Evolutionary conservation across 2,113 vertebrate genomes (phyloP), one percentile per base, ranked within the genome.

Genomic region (Orthonyx spaldingii): DNA sequence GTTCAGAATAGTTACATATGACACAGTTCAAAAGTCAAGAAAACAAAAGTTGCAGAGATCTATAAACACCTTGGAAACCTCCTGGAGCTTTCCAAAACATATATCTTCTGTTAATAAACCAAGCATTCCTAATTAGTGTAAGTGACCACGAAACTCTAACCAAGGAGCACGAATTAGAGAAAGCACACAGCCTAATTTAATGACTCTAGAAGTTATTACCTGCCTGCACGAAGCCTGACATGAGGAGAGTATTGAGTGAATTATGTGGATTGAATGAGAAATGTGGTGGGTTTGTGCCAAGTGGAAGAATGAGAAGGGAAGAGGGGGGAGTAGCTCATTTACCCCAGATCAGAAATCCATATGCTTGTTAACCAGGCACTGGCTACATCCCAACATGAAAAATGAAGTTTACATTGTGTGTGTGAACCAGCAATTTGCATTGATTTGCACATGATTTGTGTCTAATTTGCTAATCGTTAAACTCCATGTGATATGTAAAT

Each of bases 361-460:
- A 93, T 81, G 79, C 94, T 92, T 96, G 90, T 90, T 97, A 97
- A 84, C 76, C 71, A 84, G 79, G 74, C 78, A 49, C 53, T 92
- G 96, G 95, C 86, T 93, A 64, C 59, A 35, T 90, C 89, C 87
- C 95, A 96, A 94, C 70, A 52, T 80, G 92, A 94, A 90, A 97
- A 97, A 96, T 92, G 78, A 94, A 93, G 91, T 95, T 96, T 97
- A 94, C 56, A 19, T 95, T 85, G 75, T 91, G 83, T 89, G 70
- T 92, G 91, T 79, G 89, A 96, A 88, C 86, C 79, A 71, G 86
- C 87, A 92, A 97, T 97, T 96, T 96, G 89, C 94, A 97, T 96
- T 96, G 94, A 96, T 97, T 95, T 95, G 89, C 96, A 96, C 94
- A 95, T 95, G 82, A 97, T 96, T 95, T 92, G 86, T 97, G 94